phyloP scores from a whole-genome alignment of 2,113 vertebrate species.

The Tretioscincus oriximinensis region DNA sequence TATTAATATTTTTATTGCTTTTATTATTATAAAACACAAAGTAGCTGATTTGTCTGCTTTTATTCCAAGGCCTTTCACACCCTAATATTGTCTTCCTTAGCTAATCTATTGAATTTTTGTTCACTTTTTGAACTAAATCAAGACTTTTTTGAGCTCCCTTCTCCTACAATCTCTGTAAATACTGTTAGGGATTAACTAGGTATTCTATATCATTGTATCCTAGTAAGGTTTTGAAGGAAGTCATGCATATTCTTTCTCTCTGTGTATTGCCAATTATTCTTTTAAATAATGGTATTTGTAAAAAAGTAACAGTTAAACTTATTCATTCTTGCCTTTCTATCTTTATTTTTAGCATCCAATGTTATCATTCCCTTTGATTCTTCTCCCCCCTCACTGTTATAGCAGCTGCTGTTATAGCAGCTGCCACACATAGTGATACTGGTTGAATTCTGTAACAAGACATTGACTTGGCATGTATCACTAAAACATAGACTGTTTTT shows the following conservation, averaged over 20 bases:
- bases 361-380: too few relatives aligned
- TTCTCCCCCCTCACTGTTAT: background rate
- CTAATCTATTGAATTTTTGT: slow-evolving; percentile 21
- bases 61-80: background rate
- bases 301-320: too few relatives aligned
- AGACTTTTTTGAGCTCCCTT: background rate
- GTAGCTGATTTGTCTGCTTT: background rate
- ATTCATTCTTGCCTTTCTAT: too few relatives aligned
- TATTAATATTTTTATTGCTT: too few relatives aligned
- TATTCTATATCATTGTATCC: background rate
- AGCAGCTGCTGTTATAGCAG: too few relatives aligned
- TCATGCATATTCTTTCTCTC: background rate
- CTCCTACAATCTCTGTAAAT: background rate
- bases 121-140: slow-evolving; percentile 11
- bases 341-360: too few relatives aligned
- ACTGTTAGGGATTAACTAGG: background rate
- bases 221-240: background rate
- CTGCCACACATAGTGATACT: background rate
- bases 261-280: background rate
- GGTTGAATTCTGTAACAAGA: background rate
- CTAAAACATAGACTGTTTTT: too few relatives aligned
- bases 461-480: too few relatives aligned
- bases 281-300: background rate
- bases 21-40: too few relatives aligned
- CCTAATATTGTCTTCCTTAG: background rate